These are phyloP conservation scores for Trinectes maculatus DNA, from an alignment of 2,113 vertebrate genomes.

Conservation along the genomic window DNA sequence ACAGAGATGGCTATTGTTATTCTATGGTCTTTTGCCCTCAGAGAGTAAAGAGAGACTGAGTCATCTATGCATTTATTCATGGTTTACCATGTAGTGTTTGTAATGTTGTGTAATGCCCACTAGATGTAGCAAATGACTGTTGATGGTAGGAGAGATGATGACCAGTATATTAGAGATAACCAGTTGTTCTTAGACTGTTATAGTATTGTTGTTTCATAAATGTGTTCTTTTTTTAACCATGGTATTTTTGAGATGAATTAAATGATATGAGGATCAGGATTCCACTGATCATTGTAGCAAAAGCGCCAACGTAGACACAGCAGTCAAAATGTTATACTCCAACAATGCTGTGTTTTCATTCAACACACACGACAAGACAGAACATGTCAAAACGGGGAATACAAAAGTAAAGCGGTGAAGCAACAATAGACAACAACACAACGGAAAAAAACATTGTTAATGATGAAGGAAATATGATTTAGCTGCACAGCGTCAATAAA, in stretches of 20 bases:
- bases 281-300: background rate
- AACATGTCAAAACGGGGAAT: background rate
- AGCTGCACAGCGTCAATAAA: conserved; percentile 41
- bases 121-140: conserved; percentile 71
- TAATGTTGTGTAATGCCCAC: conserved; percentile 63
- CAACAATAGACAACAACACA: conserved; percentile 24
- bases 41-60: background rate
- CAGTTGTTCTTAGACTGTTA: background rate
- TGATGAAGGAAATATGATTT: conserved; percentile 66
- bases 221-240: background rate
- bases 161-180: background rate
- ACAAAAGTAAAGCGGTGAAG: conserved; percentile 16
- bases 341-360: background rate
- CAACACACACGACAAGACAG: background rate
- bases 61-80: conserved; percentile 1
- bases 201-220: background rate
- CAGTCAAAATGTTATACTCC: background rate
- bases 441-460: conserved; percentile 50
- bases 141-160: background rate
- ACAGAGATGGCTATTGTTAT: background rate
- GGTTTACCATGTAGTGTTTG: conserved; percentile 25
- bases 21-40: conserved; percentile 22
- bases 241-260: background rate
- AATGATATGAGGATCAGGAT: conserved; percentile 1
- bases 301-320: background rate